Evolutionary conservation across 2,888 invertebrate genomes (phyloP).

Genomic region (Apocheima hispidaria): DNA sequence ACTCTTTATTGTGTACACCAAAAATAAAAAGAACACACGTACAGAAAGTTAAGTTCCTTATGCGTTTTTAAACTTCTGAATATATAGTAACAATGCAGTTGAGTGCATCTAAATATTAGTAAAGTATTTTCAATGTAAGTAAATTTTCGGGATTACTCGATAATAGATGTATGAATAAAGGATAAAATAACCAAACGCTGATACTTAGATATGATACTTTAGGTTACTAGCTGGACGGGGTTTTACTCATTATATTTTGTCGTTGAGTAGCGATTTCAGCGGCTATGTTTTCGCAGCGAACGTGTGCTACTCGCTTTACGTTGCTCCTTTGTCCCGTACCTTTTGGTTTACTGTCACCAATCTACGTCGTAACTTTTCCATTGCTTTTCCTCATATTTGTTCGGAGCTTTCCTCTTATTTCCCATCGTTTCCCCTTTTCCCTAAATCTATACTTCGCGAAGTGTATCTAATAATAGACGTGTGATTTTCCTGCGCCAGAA

Average conservation of each 20-base stretch:
- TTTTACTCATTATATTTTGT: no score
- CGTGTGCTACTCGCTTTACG: no score
- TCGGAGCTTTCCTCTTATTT: slow-evolving; percentile 17
- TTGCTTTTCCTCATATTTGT: slow-evolving; percentile 20
- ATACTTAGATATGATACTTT: no score
- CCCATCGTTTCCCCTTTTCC: slow-evolving; percentile 23
- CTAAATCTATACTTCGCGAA: slow-evolving; percentile 25
- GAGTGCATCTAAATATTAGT: neutral
- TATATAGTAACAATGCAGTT: slow-evolving; percentile 1
- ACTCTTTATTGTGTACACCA: no score
- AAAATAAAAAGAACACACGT: no score
- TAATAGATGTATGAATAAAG: no score
- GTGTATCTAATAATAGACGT: slow-evolving; percentile 33
- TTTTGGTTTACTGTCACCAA: slow-evolving; percentile 22
- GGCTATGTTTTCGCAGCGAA: no score
- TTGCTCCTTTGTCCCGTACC: slow-evolving; percentile 10
- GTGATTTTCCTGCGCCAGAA: slow-evolving; percentile 31
- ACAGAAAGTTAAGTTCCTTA: slow-evolving; percentile 19
- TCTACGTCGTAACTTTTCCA: slow-evolving; percentile 15
- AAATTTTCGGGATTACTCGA: neutral
- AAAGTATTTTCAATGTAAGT: neutral
- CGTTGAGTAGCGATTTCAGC: no score
- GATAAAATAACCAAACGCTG: no score
- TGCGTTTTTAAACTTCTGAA: slow-evolving; percentile 22
- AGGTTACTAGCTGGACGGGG: no score